Evolutionary conservation across 2,797 vertebrate species (phyloP).

Genomic region (Gallinago nigripennis): DNA sequence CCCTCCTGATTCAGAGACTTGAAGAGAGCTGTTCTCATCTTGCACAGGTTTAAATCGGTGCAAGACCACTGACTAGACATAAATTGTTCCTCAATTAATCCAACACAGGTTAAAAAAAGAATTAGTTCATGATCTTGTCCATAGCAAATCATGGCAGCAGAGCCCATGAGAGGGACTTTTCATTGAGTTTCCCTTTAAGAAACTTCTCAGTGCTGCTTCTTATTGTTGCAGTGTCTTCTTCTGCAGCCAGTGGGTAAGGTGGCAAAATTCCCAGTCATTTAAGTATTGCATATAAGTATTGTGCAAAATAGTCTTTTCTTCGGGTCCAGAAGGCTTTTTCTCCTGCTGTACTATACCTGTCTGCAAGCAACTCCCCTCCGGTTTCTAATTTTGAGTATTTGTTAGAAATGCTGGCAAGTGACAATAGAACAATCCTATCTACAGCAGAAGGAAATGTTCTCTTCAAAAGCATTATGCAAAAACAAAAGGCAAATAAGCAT

Average conservation of each 20-base stretch:
- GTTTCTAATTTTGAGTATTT: constrained; percentile 23
- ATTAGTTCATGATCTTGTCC: not conserved
- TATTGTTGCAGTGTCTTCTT: not conserved
- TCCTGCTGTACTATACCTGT: not conserved
- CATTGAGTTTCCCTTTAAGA: not conserved
- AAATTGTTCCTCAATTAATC: not conserved
- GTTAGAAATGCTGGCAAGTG: constrained; percentile 31
- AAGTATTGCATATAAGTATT: not conserved
- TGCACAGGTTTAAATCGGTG: not conserved
- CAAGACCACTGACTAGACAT: not conserved
- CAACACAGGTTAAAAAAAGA: not conserved
- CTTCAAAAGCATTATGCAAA: constrained; percentile 40
- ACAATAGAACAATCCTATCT: constrained; percentile 19
- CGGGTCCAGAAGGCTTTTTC: not conserved
- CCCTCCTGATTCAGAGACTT: not conserved
- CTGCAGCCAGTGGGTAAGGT: constrained; percentile 44
- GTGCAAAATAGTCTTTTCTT: not conserved
- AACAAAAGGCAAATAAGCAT: not conserved
- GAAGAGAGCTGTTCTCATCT: not conserved
- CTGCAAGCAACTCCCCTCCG: constrained; percentile 13
- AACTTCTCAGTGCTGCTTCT: not conserved
- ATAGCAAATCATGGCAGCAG: not conserved
- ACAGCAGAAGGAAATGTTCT: constrained; percentile 2
- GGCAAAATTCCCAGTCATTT: constrained; percentile 6
- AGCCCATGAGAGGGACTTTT: not conserved